Evolutionary conservation across 2,797 vertebrate species (phyloP).

Genomic region (Hylomyscus alleni): DNA sequence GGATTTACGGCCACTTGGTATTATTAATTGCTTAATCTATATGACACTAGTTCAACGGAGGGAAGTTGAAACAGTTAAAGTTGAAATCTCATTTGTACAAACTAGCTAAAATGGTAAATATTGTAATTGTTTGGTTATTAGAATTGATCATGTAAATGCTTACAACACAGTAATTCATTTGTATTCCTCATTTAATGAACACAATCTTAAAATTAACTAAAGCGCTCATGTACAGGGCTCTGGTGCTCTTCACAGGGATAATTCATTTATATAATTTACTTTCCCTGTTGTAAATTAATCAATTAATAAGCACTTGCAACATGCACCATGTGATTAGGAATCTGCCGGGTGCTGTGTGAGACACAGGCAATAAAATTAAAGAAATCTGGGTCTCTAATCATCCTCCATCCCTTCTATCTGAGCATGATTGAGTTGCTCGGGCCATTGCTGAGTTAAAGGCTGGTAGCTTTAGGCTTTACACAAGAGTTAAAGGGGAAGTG

Average conservation of each 20-base stretch:
- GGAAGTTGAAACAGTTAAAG: constrained; percentile 53
- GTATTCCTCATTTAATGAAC: constrained; percentile 62
- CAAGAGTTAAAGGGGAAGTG: background rate
- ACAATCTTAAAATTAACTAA: constrained; percentile 62
- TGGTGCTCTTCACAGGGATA: constrained; percentile 44
- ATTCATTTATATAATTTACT: constrained; percentile 60
- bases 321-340: constrained; percentile 48
- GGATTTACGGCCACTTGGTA: background rate
- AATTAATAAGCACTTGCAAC: constrained; percentile 59
- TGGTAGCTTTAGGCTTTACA: background rate
- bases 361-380: constrained; percentile 25
- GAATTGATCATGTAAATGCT: constrained; percentile 58
- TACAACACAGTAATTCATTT: constrained; percentile 63
- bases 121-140: constrained; percentile 48
- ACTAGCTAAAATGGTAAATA: constrained; percentile 35
- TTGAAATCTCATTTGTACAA: constrained; percentile 37
- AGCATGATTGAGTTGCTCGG: background rate
- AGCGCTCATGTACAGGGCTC: constrained; percentile 13
- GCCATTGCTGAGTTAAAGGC: background rate
- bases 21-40: constrained; percentile 34
- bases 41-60: constrained; percentile 1
- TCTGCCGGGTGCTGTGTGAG: background rate
- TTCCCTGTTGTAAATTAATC: constrained; percentile 69
- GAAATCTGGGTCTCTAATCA: background rate
- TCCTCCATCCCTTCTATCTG: background rate